phyloP scores from a whole-genome alignment of 1,140 invertebrate species.

The Samia ricini region DNA sequence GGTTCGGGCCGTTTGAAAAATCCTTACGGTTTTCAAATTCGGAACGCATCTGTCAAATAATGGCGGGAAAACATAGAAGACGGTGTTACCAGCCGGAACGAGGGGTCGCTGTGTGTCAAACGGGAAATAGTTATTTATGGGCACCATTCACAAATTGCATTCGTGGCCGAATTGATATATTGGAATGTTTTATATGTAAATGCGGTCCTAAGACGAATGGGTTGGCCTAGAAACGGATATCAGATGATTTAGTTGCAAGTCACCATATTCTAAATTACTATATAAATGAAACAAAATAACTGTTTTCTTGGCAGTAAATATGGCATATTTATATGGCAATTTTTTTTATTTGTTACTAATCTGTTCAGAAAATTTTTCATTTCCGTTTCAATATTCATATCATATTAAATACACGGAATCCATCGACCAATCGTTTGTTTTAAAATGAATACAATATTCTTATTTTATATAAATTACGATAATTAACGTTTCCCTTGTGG shows the following conservation, averaged over 20 bases:
- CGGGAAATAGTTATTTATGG: constrained; percentile 76
- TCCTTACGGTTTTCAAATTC: constrained; percentile 66
- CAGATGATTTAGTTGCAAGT: constrained; percentile 53
- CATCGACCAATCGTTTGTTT: too few species aligned
- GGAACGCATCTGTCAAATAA: constrained; percentile 72
- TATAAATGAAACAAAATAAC: neutral
- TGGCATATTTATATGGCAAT: neutral
- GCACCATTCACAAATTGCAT: constrained; percentile 75
- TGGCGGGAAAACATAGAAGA: constrained; percentile 60
- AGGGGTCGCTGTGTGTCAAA: constrained; percentile 72
- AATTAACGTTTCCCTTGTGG: too few species aligned
- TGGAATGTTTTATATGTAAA: constrained; percentile 76
- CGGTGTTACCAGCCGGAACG: constrained; percentile 46
- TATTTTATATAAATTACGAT: too few species aligned
- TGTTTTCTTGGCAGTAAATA: too few species aligned
- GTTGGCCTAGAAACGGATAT: constrained; percentile 63
- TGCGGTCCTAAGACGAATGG: constrained; percentile 63
- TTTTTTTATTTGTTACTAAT: neutral
- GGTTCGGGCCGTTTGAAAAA: constrained; percentile 53
- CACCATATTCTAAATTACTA: constrained; percentile 4
- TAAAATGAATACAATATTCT: too few species aligned
- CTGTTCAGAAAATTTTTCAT: too few species aligned
- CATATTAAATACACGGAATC: too few species aligned
- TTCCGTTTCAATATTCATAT: too few species aligned
- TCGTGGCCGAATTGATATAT: constrained; percentile 76